Percentiles rank a stretch among this genome's conserved stretches.
These are phyloP conservation scores for Frankliniella fusca DNA, from an alignment of 2,888 invertebrate species.

Conservation along the genomic window DNA sequence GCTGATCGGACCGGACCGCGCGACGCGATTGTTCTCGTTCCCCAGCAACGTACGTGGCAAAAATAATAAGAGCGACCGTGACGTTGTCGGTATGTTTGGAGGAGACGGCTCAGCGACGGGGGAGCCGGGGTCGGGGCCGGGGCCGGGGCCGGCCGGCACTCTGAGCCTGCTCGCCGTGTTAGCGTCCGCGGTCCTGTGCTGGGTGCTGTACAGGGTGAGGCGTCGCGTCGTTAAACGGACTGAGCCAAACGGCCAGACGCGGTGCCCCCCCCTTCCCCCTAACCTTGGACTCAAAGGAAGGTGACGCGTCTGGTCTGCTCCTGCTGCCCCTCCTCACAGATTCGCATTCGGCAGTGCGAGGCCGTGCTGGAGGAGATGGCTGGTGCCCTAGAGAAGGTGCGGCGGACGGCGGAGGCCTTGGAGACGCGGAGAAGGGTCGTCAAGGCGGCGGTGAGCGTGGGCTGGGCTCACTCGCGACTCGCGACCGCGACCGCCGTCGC, in stretches of 20 bases:
- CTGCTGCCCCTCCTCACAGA: neutral
- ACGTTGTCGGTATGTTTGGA: neutral
- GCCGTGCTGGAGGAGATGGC: neutral
- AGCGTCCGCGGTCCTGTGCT: neutral
- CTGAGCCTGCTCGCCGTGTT: neutral
- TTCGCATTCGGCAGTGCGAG: neutral
- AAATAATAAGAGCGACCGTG: neutral
- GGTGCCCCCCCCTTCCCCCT: too few relatives aligned
- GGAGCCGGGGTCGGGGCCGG: neutral
- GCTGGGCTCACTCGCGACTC: neutral
- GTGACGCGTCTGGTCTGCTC: too few relatives aligned
- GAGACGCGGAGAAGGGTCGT: neutral
- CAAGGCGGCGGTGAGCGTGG: neutral
- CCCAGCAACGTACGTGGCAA: neutral
- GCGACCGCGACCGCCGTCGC: too few relatives aligned
- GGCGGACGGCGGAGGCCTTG: neutral
- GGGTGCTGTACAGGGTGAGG: neutral
- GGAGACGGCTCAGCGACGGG: neutral
- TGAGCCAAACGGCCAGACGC: too few relatives aligned
- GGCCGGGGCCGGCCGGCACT: neutral
- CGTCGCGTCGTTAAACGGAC: too few relatives aligned
- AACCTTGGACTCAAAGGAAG: too few relatives aligned
- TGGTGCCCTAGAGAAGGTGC: neutral
- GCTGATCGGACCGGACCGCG: too few relatives aligned
- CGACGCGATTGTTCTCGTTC: neutral